Conservation (phyloP, 2,888 invertebrate genomes). For the Ischnura elegans region DNA sequence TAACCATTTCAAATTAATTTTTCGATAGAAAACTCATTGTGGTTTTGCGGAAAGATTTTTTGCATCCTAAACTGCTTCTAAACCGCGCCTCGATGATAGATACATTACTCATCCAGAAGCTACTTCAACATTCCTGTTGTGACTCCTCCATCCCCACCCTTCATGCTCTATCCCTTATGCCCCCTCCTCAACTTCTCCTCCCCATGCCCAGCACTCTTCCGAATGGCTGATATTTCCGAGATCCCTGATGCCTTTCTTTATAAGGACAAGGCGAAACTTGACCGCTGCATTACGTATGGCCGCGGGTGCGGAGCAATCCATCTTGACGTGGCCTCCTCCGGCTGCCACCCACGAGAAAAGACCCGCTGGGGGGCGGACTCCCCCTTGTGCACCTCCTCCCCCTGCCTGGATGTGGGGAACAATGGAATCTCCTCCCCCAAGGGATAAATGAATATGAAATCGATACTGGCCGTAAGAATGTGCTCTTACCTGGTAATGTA, state of each 20-base stretch:
- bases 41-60: too few relatives aligned
- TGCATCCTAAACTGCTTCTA: too few relatives aligned
- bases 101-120: too few relatives aligned
- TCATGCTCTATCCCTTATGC: not conserved
- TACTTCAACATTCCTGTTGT: not conserved
- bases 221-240: not conserved
- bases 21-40: too few relatives aligned
- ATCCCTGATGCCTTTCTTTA: slow-evolving; percentile 39
- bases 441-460: slow-evolving; percentile 56
- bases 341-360: not conserved
- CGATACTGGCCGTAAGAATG: not conserved
- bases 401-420: not conserved
- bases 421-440: slow-evolving; percentile 2
- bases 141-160: not conserved
- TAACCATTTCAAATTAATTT: too few relatives aligned
- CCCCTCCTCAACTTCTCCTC: not conserved
- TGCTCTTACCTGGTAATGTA: too few relatives aligned
- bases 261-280: slow-evolving; percentile 64
- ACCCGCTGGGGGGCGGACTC: not conserved
- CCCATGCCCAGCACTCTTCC: not conserved
- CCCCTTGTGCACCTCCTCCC: not conserved
- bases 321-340: slow-evolving; percentile 2
- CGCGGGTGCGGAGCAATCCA: slow-evolving; percentile 34
- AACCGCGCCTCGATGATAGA: too few relatives aligned
- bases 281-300: slow-evolving; percentile 65